These are phyloP conservation scores for Anarhynchus alexandrinus DNA, from an alignment of 2,113 vertebrate species.

Conservation along the genomic window DNA sequence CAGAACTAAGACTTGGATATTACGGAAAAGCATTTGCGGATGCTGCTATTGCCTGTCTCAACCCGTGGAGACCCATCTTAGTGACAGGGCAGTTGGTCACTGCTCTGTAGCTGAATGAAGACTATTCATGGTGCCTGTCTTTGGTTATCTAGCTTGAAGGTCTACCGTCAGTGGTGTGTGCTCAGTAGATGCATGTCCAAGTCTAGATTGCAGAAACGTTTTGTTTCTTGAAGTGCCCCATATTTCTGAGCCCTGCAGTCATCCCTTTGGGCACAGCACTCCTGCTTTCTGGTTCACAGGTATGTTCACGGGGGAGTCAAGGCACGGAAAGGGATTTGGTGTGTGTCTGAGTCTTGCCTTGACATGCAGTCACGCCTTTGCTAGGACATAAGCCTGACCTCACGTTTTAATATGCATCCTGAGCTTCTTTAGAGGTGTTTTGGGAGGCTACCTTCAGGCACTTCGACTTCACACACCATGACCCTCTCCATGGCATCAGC, in stretches of 20 bases:
- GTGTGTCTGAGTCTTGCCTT: not conserved
- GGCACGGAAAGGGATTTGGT: no score
- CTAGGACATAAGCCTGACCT: not conserved
- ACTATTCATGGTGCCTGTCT: no score
- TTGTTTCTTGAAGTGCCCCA: not conserved
- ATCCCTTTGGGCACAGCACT: not conserved
- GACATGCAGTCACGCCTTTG: not conserved
- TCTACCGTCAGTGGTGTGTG: not conserved
- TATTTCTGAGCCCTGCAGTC: not conserved
- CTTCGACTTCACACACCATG: not conserved
- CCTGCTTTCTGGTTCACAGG: not conserved
- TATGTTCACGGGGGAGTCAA: not conserved
- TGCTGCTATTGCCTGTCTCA: not conserved
- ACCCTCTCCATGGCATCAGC: not conserved
- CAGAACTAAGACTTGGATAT: not conserved
- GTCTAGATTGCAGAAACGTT: not conserved
- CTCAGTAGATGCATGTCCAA: not conserved
- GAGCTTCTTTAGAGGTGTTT: not conserved
- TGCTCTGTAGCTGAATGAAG: not conserved
- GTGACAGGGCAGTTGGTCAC: not conserved
- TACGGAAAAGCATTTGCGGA: not conserved
- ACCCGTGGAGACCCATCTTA: accelerated
- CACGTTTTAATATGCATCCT: not conserved
- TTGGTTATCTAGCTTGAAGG: not conserved
- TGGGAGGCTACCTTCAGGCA: not conserved